Base-by-base conservation (phyloP, 2,797 vertebrate species). In the Phaenicophaeus curvirostris region DNA sequence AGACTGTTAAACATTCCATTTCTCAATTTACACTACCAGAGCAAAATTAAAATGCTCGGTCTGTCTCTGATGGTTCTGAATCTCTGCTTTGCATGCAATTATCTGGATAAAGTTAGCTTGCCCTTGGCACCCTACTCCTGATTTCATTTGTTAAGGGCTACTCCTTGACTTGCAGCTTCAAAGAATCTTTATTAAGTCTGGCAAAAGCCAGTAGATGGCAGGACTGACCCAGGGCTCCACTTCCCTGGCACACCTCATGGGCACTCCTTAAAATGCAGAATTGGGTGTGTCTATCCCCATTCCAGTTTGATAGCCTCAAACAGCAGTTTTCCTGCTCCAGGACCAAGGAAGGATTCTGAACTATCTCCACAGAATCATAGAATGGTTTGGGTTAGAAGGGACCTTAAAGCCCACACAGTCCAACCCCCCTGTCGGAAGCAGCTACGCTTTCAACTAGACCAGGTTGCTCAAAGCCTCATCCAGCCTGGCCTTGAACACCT, bases 171-270 rank as follows among this genome's bases (percentile, higher is more conserved):
- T 23, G 1, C 0, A 48, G 13, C n/a, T 78, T 57, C 59, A 8
- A 54, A 85, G 50, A 4, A 25, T 37, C 46, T 54, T 69, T 35
- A 51, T 63, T 48, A 28, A n/a, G 35, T 25, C 90, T 55, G 15
- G 30, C 8, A 72, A 15, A 71, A 85, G 37, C 96, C 95, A 93
- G 94, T 42, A 96, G 94, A 80, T 95, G 95, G 95, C 95, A 96
- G 95, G 67, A 81, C 62, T 7, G 15, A 87, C 55, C 54, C 68
- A 89, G 24, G 57, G 48, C 78, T 95, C 79, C 0, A 1, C 27
- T 77, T 91, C 59, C 61, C 33, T 48, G n/a, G 65, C 8, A 3
- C 37, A 80, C 78, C 72, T 28, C 42, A 44, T 44, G 42, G n/a
- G 61, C 8, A 3, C 37, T 80, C 79, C 73, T 28, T 15, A 65